A percentile compares a stretch with the other conserved stretches of the same genome.
Conservation (phyloP, 2,888 invertebrate species). For the Rhamnusium bicolor region DNA sequence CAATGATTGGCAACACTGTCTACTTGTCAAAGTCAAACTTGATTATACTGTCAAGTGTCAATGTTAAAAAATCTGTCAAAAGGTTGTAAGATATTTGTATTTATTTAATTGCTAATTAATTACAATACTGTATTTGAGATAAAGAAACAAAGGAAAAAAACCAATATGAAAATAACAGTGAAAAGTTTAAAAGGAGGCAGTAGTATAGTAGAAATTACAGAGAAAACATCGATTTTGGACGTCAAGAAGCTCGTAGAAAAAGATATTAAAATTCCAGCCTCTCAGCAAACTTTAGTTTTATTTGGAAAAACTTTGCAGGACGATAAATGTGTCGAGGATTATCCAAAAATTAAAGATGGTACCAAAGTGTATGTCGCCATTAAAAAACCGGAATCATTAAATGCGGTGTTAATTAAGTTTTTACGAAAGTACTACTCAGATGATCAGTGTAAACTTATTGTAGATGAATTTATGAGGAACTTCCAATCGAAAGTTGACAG, state of each 20-base stretch:
- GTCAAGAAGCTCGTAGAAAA: constrained; percentile 80
- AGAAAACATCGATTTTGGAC: constrained; percentile 77
- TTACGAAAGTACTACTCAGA: constrained; percentile 78
- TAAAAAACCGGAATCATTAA: constrained; percentile 78
- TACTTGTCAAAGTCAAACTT: too few relatives aligned
- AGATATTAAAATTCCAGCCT: constrained; percentile 78
- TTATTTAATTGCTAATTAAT: too few relatives aligned
- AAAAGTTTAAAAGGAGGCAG: constrained; percentile 84
- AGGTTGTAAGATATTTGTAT: too few relatives aligned
- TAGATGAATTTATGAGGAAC: constrained; percentile 75
- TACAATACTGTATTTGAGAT: too few relatives aligned
- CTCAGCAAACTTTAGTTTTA: constrained; percentile 81
- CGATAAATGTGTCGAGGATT: constrained; percentile 79
- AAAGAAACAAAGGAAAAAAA: too few relatives aligned
- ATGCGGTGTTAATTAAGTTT: constrained; percentile 75
- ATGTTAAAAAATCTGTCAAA: too few relatives aligned
- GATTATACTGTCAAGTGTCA: too few relatives aligned
- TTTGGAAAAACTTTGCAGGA: constrained; percentile 82
- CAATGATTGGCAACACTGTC: too few relatives aligned
- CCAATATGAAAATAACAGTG: constrained; percentile 80
- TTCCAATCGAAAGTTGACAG: constrained; percentile 67
- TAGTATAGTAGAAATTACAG: constrained; percentile 78
- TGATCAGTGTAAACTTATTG: constrained; percentile 76
- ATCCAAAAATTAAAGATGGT: constrained; percentile 83
- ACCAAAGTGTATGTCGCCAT: constrained; percentile 82